These are phyloP conservation scores for Pavo muticus DNA, from an alignment of 2,113 vertebrate species.

Conservation along the genomic window DNA sequence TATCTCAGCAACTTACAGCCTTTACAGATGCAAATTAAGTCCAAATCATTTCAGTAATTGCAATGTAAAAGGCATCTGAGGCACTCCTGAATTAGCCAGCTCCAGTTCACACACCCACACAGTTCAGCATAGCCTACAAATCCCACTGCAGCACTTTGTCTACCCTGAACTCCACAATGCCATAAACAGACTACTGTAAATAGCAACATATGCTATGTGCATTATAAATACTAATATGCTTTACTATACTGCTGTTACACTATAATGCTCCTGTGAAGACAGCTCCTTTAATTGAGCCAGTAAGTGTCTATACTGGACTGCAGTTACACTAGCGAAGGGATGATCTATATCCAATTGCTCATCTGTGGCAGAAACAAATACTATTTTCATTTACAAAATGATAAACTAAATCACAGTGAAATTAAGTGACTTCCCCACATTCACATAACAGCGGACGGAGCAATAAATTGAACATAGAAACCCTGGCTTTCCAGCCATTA, in stretches of 20 bases:
- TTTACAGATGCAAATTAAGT: conserved; percentile 12
- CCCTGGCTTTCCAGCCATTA: neutral
- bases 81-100: neutral
- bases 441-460: neutral
- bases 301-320: neutral
- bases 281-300: neutral
- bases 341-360: neutral
- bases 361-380: neutral
- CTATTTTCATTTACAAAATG: neutral
- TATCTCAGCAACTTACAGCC: neutral
- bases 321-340: neutral
- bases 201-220: neutral
- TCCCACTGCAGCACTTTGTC: neutral
- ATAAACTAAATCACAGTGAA: neutral
- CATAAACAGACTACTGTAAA: neutral
- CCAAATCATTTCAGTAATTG: conserved; percentile 16
- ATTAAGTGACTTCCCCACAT: neutral
- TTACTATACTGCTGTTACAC: neutral
- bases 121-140: neutral
- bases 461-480: neutral
- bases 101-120: neutral
- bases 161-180: neutral
- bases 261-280: neutral
- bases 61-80: neutral
- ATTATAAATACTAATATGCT: neutral